These are phyloP conservation scores for Drosophila ezoana DNA, from an alignment of 2,888 invertebrate species.

Conservation along the genomic window DNA sequence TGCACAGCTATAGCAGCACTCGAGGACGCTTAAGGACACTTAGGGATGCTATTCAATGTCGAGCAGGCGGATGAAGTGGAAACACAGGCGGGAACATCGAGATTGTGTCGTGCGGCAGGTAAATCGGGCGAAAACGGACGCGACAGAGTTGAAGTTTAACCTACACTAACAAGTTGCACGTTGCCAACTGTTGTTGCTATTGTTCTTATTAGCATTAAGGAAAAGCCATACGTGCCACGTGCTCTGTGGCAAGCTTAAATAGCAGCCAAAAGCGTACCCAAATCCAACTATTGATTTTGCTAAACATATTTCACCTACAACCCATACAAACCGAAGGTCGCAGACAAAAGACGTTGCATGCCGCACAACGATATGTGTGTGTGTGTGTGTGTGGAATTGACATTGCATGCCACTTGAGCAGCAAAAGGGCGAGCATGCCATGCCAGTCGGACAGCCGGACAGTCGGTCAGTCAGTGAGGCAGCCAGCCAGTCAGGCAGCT, in stretches of 20 bases:
- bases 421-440: conserved; percentile 36
- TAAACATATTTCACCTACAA: conserved; percentile 47
- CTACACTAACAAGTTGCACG: conserved; percentile 33
- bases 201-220: conserved; percentile 51
- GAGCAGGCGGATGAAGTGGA: conserved; percentile 57
- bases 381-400: conserved; percentile 27
- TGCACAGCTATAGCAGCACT: conserved; percentile 42
- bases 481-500: conserved; percentile 35
- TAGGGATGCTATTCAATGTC: conserved; percentile 62
- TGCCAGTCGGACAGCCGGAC: conserved; percentile 34
- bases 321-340: conserved; percentile 43
- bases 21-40: conserved; percentile 74
- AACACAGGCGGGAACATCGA: conserved; percentile 14
- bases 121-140: conserved; percentile 58
- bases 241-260: conserved; percentile 34
- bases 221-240: conserved; percentile 30
- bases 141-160: conserved; percentile 37
- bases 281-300: conserved; percentile 64
- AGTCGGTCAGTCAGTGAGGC: conserved; percentile 22
- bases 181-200: conserved; percentile 6
- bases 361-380: conserved; percentile 25
- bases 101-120: conserved; percentile 49
- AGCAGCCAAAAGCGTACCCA: conserved; percentile 13
- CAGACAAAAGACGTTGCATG: conserved; percentile 54
- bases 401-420: conserved; percentile 53